These are phyloP conservation scores for Pelagia noctiluca DNA, from an alignment of 30 jellyfish, hydroid and myxozoan genomes.

Conservation along the genomic window DNA sequence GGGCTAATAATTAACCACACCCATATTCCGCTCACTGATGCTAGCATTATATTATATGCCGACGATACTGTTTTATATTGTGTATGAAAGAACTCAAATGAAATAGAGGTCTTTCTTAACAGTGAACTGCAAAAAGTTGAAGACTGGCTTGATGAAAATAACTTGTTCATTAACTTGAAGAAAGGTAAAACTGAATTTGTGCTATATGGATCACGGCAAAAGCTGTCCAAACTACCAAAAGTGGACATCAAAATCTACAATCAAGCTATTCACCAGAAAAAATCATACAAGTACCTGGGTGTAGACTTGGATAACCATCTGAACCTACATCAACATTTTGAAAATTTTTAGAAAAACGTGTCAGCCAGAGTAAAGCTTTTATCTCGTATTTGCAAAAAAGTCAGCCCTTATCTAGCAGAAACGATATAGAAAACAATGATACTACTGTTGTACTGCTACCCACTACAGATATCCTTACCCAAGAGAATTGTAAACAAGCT, in stretches of 20 bases:
- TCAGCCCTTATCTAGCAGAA: slow-evolving; percentile 50
- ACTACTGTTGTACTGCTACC: slow-evolving; percentile 69
- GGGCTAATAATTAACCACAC: slow-evolving; percentile 40
- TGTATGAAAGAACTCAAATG: slow-evolving; percentile 18
- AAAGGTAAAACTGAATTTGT: slow-evolving; percentile 53
- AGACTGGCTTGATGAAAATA: slow-evolving; percentile 62
- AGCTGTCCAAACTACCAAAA: slow-evolving; percentile 52
- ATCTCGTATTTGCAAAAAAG: slow-evolving; percentile 42
- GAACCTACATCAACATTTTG: slow-evolving; percentile 51
- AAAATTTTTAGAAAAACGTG: slow-evolving; percentile 40
- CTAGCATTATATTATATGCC: slow-evolving; percentile 36
- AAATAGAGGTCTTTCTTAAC: slow-evolving; percentile 2
- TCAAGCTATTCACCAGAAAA: slow-evolving; percentile 22
- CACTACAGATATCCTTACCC: slow-evolving; percentile 51
- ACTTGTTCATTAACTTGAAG: slow-evolving; percentile 51
- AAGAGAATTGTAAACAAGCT: slow-evolving; percentile 54
- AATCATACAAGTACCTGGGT: slow-evolving; percentile 48
- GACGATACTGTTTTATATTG: slow-evolving; percentile 48
- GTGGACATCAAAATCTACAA: slow-evolving; percentile 22
- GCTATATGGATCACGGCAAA: slow-evolving; percentile 49
- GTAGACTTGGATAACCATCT: slow-evolving; percentile 53
- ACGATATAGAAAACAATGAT: slow-evolving; percentile 56
- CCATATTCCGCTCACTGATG: slow-evolving; percentile 53
- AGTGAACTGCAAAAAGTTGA: slow-evolving; percentile 56
- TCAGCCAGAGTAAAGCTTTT: slow-evolving; percentile 29